phyloP scores from a whole-genome alignment of 2,113 vertebrate genomes.

The Fregetta grallaria region DNA sequence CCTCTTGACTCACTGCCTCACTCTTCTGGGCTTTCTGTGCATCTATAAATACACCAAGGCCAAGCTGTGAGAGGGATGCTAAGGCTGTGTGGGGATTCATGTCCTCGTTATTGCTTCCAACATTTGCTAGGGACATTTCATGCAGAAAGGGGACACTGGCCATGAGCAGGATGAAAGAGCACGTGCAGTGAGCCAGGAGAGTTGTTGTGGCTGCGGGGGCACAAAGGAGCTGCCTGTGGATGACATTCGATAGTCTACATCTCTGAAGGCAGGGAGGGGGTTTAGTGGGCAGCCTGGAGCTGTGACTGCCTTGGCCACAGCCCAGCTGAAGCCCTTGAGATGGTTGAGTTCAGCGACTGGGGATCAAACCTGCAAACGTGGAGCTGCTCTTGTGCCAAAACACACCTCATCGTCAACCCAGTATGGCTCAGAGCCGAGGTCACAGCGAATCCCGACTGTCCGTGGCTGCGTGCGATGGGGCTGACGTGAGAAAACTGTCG shows the following conservation, averaged over 20 bases:
- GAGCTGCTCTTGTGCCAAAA: not conserved
- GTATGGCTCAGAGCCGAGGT: not conserved
- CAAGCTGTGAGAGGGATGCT: not conserved
- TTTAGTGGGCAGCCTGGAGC: not conserved
- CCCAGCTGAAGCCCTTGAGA: not conserved
- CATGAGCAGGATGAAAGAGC: not conserved
- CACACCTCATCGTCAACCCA: not conserved
- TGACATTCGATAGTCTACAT: not conserved
- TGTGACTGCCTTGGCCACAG: constrained; percentile 19
- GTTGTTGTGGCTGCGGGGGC: not conserved
- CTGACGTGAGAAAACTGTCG: not conserved
- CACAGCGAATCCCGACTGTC: not conserved
- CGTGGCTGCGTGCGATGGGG: rapidly evolving
- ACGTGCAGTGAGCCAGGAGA: rapidly evolving
- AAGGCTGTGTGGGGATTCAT: rapidly evolving
- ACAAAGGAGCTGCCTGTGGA: not conserved
- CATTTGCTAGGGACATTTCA: not conserved
- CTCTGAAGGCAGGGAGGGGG: not conserved
- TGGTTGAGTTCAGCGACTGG: rapidly evolving
- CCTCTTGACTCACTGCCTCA: not conserved
- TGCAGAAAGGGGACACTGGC: not conserved
- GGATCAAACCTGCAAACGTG: not conserved
- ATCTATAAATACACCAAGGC: not conserved
- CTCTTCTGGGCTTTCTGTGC: not conserved
- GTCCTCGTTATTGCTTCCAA: not conserved